Conservation (phyloP, 2,888 invertebrate species). For the Catocala nupta region DNA sequence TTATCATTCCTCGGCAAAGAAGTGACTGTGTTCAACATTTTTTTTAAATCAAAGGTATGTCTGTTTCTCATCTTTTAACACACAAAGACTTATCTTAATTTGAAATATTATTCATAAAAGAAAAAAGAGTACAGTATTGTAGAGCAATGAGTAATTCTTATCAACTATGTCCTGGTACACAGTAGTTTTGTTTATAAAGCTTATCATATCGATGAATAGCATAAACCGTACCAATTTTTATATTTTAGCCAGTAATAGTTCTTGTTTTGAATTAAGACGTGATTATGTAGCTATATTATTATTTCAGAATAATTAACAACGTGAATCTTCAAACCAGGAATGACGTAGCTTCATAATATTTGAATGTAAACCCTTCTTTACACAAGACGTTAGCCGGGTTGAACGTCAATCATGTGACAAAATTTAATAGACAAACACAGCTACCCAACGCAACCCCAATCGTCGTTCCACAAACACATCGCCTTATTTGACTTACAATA, state of each 20-base stretch:
- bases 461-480: constrained; percentile 70
- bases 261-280: no score
- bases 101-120: constrained; percentile 32
- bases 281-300: not conserved
- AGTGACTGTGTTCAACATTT: constrained; percentile 36
- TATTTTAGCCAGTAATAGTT: no score
- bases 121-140: constrained; percentile 41
- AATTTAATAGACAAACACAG: constrained; percentile 70
- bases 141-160: constrained; percentile 48
- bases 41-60: constrained; percentile 48
- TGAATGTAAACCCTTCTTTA: constrained; percentile 38
- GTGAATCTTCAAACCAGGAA: not conserved
- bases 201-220: constrained; percentile 24
- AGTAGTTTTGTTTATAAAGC: constrained; percentile 38
- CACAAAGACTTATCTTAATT: constrained; percentile 46
- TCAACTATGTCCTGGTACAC: constrained; percentile 41
- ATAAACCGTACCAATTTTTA: not conserved
- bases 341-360: constrained; percentile 18
- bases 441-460: constrained; percentile 67
- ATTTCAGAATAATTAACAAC: constrained; percentile 3
- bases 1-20: constrained; percentile 51
- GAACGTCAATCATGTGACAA: constrained; percentile 64
- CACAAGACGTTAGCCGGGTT: constrained; percentile 44
- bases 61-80: constrained; percentile 43
- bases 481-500: constrained; percentile 81